Base-by-base conservation (phyloP, 2,888 invertebrate genomes). In the Muschampia plurimacula region DNA sequence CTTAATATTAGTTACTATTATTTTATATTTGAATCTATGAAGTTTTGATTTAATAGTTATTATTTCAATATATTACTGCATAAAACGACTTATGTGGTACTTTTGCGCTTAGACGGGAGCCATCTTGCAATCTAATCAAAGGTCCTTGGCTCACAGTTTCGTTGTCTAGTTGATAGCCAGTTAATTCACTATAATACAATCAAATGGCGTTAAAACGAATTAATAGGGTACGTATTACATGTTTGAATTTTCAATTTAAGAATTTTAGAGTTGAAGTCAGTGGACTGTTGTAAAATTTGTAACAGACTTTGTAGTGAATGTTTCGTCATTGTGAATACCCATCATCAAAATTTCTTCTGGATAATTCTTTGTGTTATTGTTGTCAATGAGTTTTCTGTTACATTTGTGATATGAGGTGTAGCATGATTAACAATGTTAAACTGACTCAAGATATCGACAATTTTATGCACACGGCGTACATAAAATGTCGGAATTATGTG, bases 141-240 rank as follows among this genome's bases (percentile, higher is more conserved):
- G 96, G 96, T 96, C 96, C 96, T 96, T 96, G 96, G 96, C 96
- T 96, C 96, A 96, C 96, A 96, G 96, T 96, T 96, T 96, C 96
- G 96, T 96, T 96, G 96, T 96, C 96, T 96, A 96, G 96, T 96
- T 95, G 95, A 95, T 96, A 96, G 95, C 96, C 96, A 96, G 96
- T 96, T 95, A 95, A 95, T 95, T 96, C 95, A 96, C 95, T 95
- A 94, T 95, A 95, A 95, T 95, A 95, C 94, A 95, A 95, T 95
- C 95, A 96, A 96, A 98, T 98, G 98, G 98, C 98, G 96, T 97
- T 98, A 97, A 98, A 98, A 97, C 97, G 98, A 97, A 98, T 98
- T 96, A 98, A 98, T 96, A 98, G 98, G 98, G 97, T 97, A 96
- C 92, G 96, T 96, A 95, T 91, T 87, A 83, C 83, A 81, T 80